phyloP scores from a whole-genome alignment of 2,113 vertebrate genomes.

The Oncorhynchus kisutch region DNA sequence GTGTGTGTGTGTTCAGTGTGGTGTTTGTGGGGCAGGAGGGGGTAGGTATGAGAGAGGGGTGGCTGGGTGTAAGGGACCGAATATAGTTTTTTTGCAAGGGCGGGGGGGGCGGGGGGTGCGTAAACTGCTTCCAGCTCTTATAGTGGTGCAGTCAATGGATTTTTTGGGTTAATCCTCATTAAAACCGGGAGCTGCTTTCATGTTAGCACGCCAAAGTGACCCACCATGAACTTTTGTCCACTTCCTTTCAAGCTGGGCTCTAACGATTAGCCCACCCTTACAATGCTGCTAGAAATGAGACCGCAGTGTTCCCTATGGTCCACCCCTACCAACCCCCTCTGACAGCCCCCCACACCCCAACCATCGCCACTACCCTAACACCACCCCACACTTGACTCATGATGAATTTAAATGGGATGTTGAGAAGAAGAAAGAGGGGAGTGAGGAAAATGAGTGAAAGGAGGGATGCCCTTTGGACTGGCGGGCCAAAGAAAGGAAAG shows the following conservation, averaged over 20 bases:
- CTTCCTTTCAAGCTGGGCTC: slow-evolving; percentile 69
- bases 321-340: slow-evolving; percentile 44
- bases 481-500: slow-evolving; percentile 19
- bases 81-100: no score
- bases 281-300: slow-evolving; percentile 70
- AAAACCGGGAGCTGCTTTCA: slow-evolving; percentile 76
- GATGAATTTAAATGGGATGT: slow-evolving; percentile 59
- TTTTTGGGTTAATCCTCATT: slow-evolving; percentile 75
- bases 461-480: slow-evolving; percentile 50
- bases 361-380: neutral
- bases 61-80: neutral
- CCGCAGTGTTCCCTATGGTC: slow-evolving; percentile 59
- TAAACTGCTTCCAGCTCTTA: slow-evolving; percentile 66
- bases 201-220: slow-evolving; percentile 72
- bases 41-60: slow-evolving; percentile 1
- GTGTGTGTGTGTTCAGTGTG: slow-evolving; percentile 15
- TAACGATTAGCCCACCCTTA: slow-evolving; percentile 73
- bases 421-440: slow-evolving; percentile 54
- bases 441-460: slow-evolving; percentile 50
- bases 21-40: neutral
- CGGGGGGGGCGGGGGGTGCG: neutral
- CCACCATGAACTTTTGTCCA: slow-evolving; percentile 77
- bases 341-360: slow-evolving; percentile 8
- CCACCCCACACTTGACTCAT: slow-evolving; percentile 26
- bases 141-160: slow-evolving; percentile 69